Base-by-base conservation (phyloP, 2,113 vertebrate genomes). In the Vidua chalybeata region DNA sequence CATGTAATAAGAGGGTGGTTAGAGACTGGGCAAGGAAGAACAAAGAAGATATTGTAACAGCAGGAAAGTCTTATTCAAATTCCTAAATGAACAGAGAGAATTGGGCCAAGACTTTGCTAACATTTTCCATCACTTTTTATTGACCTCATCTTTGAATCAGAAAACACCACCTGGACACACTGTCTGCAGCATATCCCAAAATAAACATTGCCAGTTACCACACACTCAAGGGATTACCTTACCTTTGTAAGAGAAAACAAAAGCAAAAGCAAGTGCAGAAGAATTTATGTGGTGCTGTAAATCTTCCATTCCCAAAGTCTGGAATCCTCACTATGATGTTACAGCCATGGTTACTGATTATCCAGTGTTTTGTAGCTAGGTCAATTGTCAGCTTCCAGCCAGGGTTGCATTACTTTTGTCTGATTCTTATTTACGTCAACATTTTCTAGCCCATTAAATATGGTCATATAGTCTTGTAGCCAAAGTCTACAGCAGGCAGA, bases 111-210 rank as follows among this genome's bases (percentile, higher is more conserved):
- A 77, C 48, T 84, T 92, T 67, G 8, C 35, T 81, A 81, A 87
- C 3, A 69, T 88, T 96, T 96, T 92, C 91, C 90, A 73, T 59
- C 58, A 62, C 37, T 77, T 94, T 86, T 94, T 77, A 86, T 43
- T 96, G 84, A 83, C 78, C 78, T 91, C 55, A 93, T 21, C 45
- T 83, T 80, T 86, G 67, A 96, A 90, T 87, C 71, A 83, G 46
- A 94, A 89, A 93, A 86, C 61, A 88, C 59, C 81, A 96, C 87
- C 89, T 93, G 74, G 63, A 73, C 59, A 35, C 33, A 52, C 28
- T 1, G 20, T 73, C 77, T 93, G 58, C 49, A 76, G 16, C 3
- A 1, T 37, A 83, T 66, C 75, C 75, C 91, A 85, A 87, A 95
- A 85, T 89, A 91, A 93, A 77, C 67, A 67, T 5, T 71, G 15